Evolutionary conservation across 2,888 invertebrate species (phyloP).

Genomic region (Hemicrepidius hirtus): DNA sequence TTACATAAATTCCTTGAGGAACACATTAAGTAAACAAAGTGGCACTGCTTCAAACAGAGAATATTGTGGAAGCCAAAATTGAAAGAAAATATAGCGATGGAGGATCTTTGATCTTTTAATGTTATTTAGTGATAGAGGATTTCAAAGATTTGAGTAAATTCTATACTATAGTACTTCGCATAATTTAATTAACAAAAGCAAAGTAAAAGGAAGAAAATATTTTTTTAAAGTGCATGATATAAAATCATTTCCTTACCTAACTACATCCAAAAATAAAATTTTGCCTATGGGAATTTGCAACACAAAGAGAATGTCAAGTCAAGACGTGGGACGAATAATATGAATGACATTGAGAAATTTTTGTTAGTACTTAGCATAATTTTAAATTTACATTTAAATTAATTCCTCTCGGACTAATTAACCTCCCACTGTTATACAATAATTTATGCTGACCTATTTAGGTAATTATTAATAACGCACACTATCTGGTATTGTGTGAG

Average conservation of each 20-base stretch:
- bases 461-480: not conserved
- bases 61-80: not conserved
- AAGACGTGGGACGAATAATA: not conserved
- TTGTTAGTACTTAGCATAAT: not conserved
- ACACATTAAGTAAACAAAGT: too few relatives aligned
- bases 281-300: not conserved
- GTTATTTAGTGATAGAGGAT: too few relatives aligned
- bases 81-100: too few relatives aligned
- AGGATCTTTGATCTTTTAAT: too few relatives aligned
- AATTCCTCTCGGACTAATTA: not conserved
- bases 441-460: slow-evolving; percentile 1
- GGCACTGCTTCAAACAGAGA: not conserved
- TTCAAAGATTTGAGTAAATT: too few relatives aligned
- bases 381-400: slow-evolving; percentile 5
- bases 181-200: too few relatives aligned
- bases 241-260: too few relatives aligned
- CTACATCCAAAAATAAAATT: too few relatives aligned
- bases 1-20: not conserved
- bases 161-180: too few relatives aligned
- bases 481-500: not conserved
- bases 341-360: slow-evolving; percentile 10
- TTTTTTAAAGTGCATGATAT: too few relatives aligned
- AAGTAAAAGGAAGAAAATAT: too few relatives aligned
- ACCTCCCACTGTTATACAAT: slow-evolving; percentile 1
- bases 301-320: not conserved